Conservation (phyloP, 2,888 invertebrate species). For the Orthonevra nobilis region DNA sequence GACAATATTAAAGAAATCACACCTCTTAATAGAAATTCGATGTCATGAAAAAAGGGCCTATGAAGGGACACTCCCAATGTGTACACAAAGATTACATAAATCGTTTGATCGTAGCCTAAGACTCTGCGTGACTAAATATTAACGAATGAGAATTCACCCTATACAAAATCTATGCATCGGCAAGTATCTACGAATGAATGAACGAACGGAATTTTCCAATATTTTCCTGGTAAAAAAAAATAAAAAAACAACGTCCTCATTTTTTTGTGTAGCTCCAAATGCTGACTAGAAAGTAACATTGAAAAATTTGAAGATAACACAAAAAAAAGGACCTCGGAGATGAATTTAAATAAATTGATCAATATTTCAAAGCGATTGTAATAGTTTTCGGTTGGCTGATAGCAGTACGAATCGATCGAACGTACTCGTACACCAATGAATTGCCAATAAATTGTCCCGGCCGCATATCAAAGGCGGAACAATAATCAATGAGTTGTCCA, state of each 20-base stretch:
- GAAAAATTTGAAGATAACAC: neutral
- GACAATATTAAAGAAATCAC: no score
- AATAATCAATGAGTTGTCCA: conserved; percentile 56
- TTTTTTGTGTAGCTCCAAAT: neutral
- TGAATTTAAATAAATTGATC: conserved; percentile 69
- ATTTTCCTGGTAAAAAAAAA: neutral
- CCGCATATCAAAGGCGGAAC: conserved; percentile 44
- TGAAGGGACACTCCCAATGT: no score
- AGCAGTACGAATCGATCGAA: conserved; percentile 27
- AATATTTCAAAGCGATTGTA: conserved; percentile 63
- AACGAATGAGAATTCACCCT: no score
- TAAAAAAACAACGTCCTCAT: neutral
- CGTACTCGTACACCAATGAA: conserved; percentile 46
- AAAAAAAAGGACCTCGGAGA: conserved; percentile 1
- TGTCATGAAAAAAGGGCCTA: no score
- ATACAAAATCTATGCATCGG: conserved; percentile 47
- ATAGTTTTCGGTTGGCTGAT: conserved; percentile 57
- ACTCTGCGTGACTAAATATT: no score
- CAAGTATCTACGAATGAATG: conserved; percentile 42
- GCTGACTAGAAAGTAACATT: conserved; percentile 2
- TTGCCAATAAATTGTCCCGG: conserved; percentile 52
- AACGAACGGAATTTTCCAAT: conserved; percentile 41
- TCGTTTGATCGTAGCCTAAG: no score
- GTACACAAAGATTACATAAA: no score
- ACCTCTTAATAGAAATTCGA: no score